Evolutionary conservation across 2,888 invertebrate genomes (phyloP), one percentile per base, ranked within the genome.

Genomic region (Torymus tubicola): DNA sequence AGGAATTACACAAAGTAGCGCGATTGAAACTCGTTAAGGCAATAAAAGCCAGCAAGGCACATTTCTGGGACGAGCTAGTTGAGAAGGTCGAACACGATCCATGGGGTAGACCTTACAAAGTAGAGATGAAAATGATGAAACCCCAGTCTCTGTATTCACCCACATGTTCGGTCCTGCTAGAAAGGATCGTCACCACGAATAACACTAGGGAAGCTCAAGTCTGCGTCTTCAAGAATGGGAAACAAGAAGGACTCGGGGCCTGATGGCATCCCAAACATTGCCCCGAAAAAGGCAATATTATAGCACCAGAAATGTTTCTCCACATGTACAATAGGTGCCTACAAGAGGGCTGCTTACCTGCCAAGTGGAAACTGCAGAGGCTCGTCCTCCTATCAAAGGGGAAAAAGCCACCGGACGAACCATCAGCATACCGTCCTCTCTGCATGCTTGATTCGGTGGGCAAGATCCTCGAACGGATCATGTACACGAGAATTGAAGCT

Each of bases 301-400:
- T 60, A 13, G 75, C 52, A 8, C 83, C 76, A 0, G 52, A 5
- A 1, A n/a, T 83, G 53, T 82, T 83, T 75, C 12, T 83, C 31
- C 2, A 61, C 21, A 65, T 71, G 18, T 82, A 83, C 78, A 69
- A 83, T 52, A n/a, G 78, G n/a, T 80, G 82, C 50, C 74, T 82
- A 2, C 52, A 50, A 18, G 78, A 78, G 55, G 81, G 78, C 16
- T 63, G 12, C 5, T 78, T 61, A 1, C 21, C 61, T 61, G 61
- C 61, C 16, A 61, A 1, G n/a, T 61, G 61, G 61, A 61, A 80
- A 61, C 1, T 14, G 63, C 81, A 78, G 64, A 79, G 76, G 12
- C 80, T 83, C 0, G 76, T 83, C 21, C 61, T 61, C 11, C 21
- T 61, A 1, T 16, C 11, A 18, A 61, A 16, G n/a, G 61, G 61